Evolutionary conservation across 2,113 vertebrate genomes (phyloP), one percentile per base, ranked within the genome.

Genomic region (Lepus europaeus): DNA sequence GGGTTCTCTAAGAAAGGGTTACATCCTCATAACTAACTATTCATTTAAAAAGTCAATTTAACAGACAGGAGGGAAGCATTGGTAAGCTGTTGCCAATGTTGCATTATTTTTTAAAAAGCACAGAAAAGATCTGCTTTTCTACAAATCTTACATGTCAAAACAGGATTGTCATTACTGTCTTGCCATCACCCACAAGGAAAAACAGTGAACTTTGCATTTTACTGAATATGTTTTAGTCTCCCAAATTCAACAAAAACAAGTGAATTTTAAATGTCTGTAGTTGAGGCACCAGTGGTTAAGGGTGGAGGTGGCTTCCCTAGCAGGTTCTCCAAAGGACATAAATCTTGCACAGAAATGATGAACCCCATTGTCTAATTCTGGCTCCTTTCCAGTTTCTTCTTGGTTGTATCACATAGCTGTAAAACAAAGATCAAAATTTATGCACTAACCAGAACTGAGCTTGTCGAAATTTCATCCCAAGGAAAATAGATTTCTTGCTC

Each of bases 261-360:
- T 45, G 31, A 79, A 69, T 95, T 94, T 95, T 76, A 95, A 96
- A 96, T 88, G 84, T 97, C 97, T 95, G 95, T 97, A 96, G 53
- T 92, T 94, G 97, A 98, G 97, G 95, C 97, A 98, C 97, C 33
- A 93, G 88, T 97, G 97, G 96, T 97, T 97, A 97, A 97, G 95
- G 79, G 31, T 98, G 97, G 97, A 97, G 89, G 91, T 92, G 81
- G 82, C 69, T 85, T 97, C 85, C 89, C 97, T 95, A 79, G 95
- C 94, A 96, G 95, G 85, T 95, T 97, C 53, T 93, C 98, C 98
- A 87, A 73, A 33, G 19, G 86, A 83, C 91, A 92, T 51, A 97
- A 63, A 0, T 97, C 97, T 95, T 96, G 95, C 91, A 96, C 87
- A 97, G 98, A 98, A 93, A 97, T 73, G 94, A 96, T 96, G 97